phyloP scores from a whole-genome alignment of 1,140 invertebrate species.

The Zaprionus gabonicus region DNA sequence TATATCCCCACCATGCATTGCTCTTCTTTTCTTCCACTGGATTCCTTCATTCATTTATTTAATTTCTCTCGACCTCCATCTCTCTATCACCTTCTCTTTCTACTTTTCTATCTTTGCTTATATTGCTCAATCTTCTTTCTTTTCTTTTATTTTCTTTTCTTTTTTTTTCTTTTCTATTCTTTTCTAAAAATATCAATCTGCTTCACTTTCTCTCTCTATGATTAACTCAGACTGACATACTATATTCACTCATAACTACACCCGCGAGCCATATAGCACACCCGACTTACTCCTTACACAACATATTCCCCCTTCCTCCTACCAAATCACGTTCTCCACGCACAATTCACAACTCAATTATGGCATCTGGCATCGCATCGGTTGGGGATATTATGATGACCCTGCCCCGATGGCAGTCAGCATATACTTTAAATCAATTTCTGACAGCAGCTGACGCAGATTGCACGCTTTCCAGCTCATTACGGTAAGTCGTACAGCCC shows the following conservation, averaged over 20 bases:
- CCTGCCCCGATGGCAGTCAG: neutral
- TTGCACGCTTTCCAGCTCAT: conserved; percentile 57
- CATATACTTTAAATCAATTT: conserved; percentile 64
- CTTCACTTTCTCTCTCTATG: no score
- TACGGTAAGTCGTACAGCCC: conserved; percentile 47
- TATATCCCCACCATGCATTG: no score
- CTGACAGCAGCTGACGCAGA: conserved; percentile 49
- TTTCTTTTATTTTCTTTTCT: no score
- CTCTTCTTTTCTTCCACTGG: neutral
- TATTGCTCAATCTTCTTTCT: no score
- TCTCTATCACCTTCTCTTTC: no score
- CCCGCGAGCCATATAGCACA: neutral
- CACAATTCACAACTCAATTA: conserved; percentile 38
- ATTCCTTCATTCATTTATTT: neutral
- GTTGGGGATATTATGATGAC: neutral
- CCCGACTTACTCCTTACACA: neutral
- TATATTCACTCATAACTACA: no score
- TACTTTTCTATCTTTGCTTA: no score
- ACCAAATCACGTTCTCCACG: conserved; percentile 18
- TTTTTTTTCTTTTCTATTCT: no score
- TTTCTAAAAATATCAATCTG: no score
- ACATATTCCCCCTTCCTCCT: neutral
- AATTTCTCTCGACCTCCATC: no score
- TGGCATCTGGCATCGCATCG: conserved; percentile 16
- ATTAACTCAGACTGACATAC: no score